Conservation (phyloP, 2,113 vertebrate genomes). For the Sapajus apella region DNA sequence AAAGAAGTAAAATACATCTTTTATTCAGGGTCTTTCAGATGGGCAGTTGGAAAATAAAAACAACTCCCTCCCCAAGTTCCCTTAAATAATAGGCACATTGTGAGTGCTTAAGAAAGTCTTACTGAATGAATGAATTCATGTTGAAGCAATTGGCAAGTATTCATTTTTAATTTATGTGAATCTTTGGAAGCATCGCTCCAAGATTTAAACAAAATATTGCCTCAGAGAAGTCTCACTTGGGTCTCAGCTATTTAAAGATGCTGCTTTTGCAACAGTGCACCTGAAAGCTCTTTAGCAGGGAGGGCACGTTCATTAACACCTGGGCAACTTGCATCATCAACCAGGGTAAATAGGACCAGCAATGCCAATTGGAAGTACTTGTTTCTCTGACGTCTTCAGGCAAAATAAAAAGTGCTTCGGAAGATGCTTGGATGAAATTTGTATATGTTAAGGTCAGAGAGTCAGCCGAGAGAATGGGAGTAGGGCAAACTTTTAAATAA, state of each 20-base stretch:
- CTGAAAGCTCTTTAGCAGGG: neutral
- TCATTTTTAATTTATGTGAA: neutral
- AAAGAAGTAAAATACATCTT: neutral
- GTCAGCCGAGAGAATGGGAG: neutral
- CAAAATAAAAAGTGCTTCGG: neutral
- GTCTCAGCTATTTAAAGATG: neutral
- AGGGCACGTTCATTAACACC: neutral
- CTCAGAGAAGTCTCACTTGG: neutral
- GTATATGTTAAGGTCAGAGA: neutral
- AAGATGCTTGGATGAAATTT: neutral
- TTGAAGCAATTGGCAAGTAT: neutral
- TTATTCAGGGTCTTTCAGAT: neutral
- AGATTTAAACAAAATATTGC: neutral
- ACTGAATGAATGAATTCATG: neutral
- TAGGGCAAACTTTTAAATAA: neutral
- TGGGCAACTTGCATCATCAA: neutral
- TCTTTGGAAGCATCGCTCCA: neutral
- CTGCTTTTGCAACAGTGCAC: neutral
- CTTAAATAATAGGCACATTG: neutral
- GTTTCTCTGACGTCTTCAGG: neutral
- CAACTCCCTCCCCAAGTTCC: too few relatives aligned
- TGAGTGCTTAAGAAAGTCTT: neutral
- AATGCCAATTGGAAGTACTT: neutral
- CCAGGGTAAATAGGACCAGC: neutral
- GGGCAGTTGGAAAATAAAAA: slow-evolving; percentile 43